Conservation (phyloP, 1,140 invertebrate species). For the Portunus trituberculatus region DNA sequence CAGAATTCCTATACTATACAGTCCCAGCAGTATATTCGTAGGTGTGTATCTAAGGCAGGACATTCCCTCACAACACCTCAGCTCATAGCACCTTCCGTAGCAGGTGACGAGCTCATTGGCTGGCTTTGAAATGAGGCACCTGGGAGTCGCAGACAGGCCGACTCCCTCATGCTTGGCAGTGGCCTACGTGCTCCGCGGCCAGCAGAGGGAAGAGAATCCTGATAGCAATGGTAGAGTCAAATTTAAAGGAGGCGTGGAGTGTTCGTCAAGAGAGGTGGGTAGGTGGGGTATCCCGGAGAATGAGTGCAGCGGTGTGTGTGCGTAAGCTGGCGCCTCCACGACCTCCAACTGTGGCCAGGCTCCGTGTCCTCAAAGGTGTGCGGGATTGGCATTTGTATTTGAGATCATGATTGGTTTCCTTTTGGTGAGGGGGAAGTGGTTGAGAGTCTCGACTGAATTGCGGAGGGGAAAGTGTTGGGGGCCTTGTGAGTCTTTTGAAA, state of each 20-base stretch:
- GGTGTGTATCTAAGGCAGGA: background rate
- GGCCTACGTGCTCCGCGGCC: background rate
- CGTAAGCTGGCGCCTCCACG: constrained; percentile 15
- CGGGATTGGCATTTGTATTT: background rate
- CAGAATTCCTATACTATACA: no score
- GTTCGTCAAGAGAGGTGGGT: background rate
- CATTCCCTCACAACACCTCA: background rate
- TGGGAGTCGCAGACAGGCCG: background rate
- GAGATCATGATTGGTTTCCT: background rate
- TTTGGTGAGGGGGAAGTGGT: background rate
- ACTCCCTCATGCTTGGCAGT: constrained; percentile 17
- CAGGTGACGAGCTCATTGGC: background rate
- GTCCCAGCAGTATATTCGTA: no score
- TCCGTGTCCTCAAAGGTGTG: background rate
- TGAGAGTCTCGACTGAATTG: background rate
- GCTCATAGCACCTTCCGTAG: background rate
- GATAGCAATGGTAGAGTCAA: background rate
- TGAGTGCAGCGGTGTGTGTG: constrained; percentile 7
- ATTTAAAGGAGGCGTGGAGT: background rate
- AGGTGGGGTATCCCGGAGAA: background rate
- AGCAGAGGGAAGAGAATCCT: background rate
- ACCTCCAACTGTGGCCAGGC: background rate
- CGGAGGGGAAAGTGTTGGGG: background rate
- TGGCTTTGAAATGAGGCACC: background rate
- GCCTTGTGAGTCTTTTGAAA: constrained; percentile 4